A percentile compares a stretch with the other conserved stretches of the same genome.
Conservation (phyloP, 92 coral and sea anemone species). For the Hydrozoanthus gracilis region DNA sequence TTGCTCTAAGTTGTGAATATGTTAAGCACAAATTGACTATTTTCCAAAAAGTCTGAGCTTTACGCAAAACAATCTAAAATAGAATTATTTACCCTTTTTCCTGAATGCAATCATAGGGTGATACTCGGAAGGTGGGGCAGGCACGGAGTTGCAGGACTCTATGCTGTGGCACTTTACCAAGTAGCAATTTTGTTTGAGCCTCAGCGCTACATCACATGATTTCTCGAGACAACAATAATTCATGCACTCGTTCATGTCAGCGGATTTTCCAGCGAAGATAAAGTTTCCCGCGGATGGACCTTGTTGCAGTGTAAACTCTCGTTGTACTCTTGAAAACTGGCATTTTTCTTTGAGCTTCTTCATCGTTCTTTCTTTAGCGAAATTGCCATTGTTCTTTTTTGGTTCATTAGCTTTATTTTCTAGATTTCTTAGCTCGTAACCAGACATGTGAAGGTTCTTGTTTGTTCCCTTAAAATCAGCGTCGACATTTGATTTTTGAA, state of each 20-base stretch:
- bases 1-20: too few species aligned
- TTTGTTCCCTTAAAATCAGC: background rate
- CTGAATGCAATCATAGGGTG: slow-evolving; percentile 72
- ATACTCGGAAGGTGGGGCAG: slow-evolving; percentile 60
- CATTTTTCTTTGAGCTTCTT: slow-evolving; percentile 6
- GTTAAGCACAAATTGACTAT: too few species aligned
- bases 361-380: background rate
- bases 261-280: slow-evolving; percentile 61
- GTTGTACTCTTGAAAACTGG: slow-evolving; percentile 63
- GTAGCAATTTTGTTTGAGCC: slow-evolving; percentile 78
- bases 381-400: background rate
- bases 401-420: background rate
- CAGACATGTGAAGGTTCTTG: background rate
- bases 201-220: slow-evolving; percentile 91
- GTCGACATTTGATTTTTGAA: slow-evolving; percentile 17
- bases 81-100: slow-evolving; percentile 42
- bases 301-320: slow-evolving; percentile 74
- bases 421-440: background rate
- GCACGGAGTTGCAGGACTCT: slow-evolving; percentile 67
- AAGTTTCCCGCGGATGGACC: slow-evolving; percentile 89
- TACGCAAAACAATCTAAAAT: background rate
- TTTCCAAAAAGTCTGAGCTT: too few species aligned
- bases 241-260: slow-evolving; percentile 72
- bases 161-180: slow-evolving; percentile 77
- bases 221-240: slow-evolving; percentile 73